A percentile compares a stretch with the other conserved stretches of the same genome.
Conservation (phyloP, 1,140 invertebrate genomes). For the Drosophila sproati region DNA sequence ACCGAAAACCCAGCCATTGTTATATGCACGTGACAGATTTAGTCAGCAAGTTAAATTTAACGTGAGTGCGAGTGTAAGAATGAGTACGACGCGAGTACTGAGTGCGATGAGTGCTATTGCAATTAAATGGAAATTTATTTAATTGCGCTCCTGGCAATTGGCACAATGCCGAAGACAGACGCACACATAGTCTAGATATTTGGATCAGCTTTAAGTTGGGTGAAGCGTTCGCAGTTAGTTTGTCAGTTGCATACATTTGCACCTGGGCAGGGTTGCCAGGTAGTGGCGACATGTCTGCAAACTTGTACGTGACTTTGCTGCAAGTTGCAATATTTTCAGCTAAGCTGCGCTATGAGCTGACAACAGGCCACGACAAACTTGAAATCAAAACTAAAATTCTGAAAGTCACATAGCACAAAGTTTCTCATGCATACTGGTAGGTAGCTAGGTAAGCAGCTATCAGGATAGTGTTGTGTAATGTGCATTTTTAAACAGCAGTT, state of each 20-base stretch:
- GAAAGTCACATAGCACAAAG: conserved; percentile 79
- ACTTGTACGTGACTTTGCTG: conserved; percentile 79
- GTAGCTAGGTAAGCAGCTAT: neutral
- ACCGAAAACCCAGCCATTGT: conserved; percentile 26
- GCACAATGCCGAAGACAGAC: neutral
- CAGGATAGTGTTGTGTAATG: neutral
- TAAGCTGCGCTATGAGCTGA: conserved; percentile 57
- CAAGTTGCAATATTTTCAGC: conserved; percentile 77
- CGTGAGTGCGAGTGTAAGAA: neutral
- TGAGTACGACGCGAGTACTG: conserved; percentile 9
- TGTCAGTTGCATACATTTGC: conserved; percentile 35
- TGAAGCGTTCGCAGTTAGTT: conserved; percentile 20
- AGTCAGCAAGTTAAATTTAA: conserved; percentile 25
- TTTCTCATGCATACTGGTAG: conserved; percentile 52
- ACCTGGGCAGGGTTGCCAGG: conserved; percentile 28
- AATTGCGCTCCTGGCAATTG: conserved; percentile 33
- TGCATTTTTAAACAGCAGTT: no score
- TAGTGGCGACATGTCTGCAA: conserved; percentile 73
- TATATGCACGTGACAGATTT: conserved; percentile 46
- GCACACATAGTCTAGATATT: neutral
- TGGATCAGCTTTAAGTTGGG: conserved; percentile 29
- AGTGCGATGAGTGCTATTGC: conserved; percentile 20
- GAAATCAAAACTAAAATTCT: conserved; percentile 83
- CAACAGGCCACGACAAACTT: conserved; percentile 60
- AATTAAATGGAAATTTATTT: conserved; percentile 52